Percentiles rank a stretch among this genome's conserved stretches.
Conservation (phyloP, 2,888 invertebrate species). For the Stenodema calcarata region DNA sequence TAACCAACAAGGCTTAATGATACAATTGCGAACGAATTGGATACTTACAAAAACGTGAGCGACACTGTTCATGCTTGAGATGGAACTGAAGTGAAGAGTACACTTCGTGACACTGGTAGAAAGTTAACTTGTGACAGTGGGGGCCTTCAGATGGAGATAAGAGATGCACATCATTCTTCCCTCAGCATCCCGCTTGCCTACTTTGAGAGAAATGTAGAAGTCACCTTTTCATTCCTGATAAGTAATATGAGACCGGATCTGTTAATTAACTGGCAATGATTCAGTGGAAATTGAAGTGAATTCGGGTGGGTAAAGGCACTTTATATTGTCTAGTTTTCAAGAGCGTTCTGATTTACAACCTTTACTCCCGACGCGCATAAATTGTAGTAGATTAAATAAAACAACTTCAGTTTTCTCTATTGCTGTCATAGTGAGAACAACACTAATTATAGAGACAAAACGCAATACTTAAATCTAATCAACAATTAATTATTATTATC, state of each 20-base stretch:
- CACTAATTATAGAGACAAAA: too few species aligned
- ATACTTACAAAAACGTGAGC: constrained; percentile 8
- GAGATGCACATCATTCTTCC: constrained; percentile 17
- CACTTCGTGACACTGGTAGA: constrained; percentile 28
- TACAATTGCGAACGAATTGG: neutral
- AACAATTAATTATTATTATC: too few species aligned
- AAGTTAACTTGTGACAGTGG: constrained; percentile 22
- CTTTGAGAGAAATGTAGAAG: neutral
- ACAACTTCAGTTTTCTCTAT: too few species aligned
- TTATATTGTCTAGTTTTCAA: too few species aligned
- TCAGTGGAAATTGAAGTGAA: neutral
- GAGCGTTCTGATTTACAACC: too few species aligned
- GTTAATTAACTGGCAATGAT: neutral
- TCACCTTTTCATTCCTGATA: neutral
- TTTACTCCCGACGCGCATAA: too few species aligned
- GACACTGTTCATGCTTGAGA: constrained; percentile 20
- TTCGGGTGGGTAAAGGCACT: too few species aligned
- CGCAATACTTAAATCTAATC: too few species aligned
- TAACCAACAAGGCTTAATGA: too few species aligned
- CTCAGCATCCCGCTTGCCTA: neutral
- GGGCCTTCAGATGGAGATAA: constrained; percentile 2
- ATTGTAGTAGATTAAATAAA: too few species aligned
- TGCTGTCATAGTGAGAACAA: too few species aligned
- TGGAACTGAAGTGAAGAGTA: constrained; percentile 8
- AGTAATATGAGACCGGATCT: neutral